phyloP scores from a whole-genome alignment of 2,113 vertebrate genomes.

The Ammodytes marinus region DNA sequence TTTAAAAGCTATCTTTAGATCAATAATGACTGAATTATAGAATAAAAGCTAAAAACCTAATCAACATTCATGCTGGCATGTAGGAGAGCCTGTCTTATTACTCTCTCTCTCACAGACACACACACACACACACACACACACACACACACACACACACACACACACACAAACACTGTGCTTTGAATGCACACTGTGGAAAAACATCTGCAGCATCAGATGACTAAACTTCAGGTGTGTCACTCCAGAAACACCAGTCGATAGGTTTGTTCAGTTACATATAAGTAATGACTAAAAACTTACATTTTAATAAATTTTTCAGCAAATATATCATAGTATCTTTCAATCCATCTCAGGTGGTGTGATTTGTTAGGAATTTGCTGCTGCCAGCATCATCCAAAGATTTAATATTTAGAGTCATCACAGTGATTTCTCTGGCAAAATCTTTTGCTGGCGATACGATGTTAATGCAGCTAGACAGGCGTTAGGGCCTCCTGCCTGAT shows the following conservation, averaged over 20 bases:
- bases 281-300: too few species aligned
- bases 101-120: slow-evolving; percentile 13
- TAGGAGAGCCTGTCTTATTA: slow-evolving; percentile 48
- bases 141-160: too few species aligned
- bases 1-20: slow-evolving; percentile 47
- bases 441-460: slow-evolving; percentile 37
- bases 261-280: not conserved
- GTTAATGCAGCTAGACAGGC: slow-evolving; percentile 52
- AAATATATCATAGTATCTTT: slow-evolving; percentile 34
- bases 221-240: slow-evolving; percentile 34
- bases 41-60: slow-evolving; percentile 51
- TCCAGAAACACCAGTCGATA: not conserved
- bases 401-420: slow-evolving; percentile 49
- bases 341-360: slow-evolving; percentile 61
- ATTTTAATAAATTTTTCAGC: not conserved
- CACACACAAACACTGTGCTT: not conserved
- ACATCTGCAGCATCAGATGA: not conserved
- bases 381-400: slow-evolving; percentile 47
- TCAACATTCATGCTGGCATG: slow-evolving; percentile 34
- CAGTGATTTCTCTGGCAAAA: slow-evolving; percentile 43
- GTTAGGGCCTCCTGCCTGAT: slow-evolving; percentile 24
- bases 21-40: slow-evolving; percentile 51
- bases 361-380: slow-evolving; percentile 53
- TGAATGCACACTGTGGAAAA: slow-evolving; percentile 12
- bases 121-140: too few species aligned